Percentiles rank a stretch among this genome's conserved stretches.
Conservation (phyloP, 2,797 vertebrate species). For the Pseudopleuronectes americanus region DNA sequence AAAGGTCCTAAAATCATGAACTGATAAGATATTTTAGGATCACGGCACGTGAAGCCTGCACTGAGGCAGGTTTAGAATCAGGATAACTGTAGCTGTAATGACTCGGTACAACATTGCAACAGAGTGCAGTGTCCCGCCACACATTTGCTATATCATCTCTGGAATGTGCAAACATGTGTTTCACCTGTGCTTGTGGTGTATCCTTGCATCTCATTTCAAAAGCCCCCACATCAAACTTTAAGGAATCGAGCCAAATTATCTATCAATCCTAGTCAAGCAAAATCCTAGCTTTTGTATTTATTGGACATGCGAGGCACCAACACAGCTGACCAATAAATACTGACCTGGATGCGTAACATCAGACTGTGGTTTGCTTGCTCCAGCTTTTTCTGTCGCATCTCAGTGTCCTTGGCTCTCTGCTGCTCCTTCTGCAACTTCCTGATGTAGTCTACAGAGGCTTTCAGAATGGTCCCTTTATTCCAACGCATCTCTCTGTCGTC, state of each 20-base stretch:
- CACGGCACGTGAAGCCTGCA: not conserved
- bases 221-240: not conserved
- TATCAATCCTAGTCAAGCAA: no score
- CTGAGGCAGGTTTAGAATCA: not conserved
- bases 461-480: conserved; percentile 96
- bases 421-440: conserved; percentile 94
- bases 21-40: not conserved
- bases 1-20: no score
- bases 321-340: conserved; percentile 19
- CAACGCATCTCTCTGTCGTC: conserved; percentile 90
- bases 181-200: not conserved
- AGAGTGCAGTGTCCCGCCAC: not conserved
- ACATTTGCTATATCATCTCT: not conserved
- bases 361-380: conserved; percentile 90
- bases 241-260: no score
- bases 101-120: not conserved
- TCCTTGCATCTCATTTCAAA: not conserved
- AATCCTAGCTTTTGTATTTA: no score
- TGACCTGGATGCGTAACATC: conserved; percentile 91
- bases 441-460: conserved; percentile 95
- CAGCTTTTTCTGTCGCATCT: conserved; percentile 89
- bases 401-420: conserved; percentile 89
- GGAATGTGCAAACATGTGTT: not conserved
- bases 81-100: not conserved
- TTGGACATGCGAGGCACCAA: no score